These are phyloP conservation scores for Arizona elegans DNA, from an alignment of 2,113 vertebrate genomes.

Conservation along the genomic window DNA sequence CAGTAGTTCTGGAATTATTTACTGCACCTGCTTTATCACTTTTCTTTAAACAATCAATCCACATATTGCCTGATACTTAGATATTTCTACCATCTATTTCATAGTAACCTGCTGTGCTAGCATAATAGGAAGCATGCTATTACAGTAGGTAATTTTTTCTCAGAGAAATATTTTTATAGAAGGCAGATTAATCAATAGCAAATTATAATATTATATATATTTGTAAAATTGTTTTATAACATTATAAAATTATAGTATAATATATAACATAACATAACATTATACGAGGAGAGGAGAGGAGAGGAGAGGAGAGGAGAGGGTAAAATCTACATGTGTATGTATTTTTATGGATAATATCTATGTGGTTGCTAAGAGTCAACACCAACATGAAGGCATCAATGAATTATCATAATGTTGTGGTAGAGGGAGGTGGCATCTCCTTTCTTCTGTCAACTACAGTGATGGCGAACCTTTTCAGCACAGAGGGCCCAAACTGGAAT, in stretches of 20 bases:
- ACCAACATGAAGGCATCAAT: neutral
- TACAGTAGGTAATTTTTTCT: neutral
- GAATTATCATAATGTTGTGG: neutral
- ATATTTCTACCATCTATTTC: neutral
- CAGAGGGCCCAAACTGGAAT: too few relatives aligned
- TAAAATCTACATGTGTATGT: neutral
- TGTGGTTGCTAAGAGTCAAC: neutral
- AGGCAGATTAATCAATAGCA: neutral
- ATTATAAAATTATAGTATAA: neutral
- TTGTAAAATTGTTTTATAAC: constrained; percentile 4
- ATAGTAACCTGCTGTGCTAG: neutral
- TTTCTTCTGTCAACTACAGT: neutral
- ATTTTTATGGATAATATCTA: neutral
- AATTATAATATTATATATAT: neutral
- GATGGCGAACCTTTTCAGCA: too few relatives aligned
- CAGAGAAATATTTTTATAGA: neutral
- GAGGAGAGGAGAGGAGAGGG: too few relatives aligned
- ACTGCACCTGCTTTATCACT: neutral
- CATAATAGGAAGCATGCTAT: neutral
- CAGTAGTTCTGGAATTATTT: neutral
- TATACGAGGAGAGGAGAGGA: too few relatives aligned
- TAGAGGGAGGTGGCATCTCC: neutral
- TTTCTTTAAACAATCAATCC: neutral
- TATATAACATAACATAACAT: too few relatives aligned
- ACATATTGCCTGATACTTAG: neutral